Base-by-base conservation (phyloP, 1,140 invertebrate species). In the Hyles euphorbiae region DNA sequence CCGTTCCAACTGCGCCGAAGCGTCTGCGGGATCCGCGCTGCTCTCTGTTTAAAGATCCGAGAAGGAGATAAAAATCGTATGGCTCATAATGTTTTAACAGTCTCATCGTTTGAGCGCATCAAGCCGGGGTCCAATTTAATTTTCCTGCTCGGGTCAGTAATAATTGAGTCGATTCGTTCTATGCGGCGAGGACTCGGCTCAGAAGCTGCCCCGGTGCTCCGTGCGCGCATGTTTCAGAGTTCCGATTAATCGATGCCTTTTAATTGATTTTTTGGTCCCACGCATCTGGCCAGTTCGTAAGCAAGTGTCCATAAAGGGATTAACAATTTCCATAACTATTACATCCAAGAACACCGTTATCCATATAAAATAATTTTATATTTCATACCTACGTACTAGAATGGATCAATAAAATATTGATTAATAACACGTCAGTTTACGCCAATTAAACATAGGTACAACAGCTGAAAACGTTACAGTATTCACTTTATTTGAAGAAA, bases 81-180 rank as follows among this genome's bases (percentile, higher is more conserved):
- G 70, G 80, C 74, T 80, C 81, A 78, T 87, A 87, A 87, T 81
- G 77, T 88, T 87, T 85, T 83, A 88, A 88, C 78, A 77, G 80
- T 78, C 73, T 71, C 72, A 73, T 76, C 78, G 70, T 82, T 77
- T 76, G 76, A 78, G 67, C 66, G 77, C 76, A 71, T 69, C 76
- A 65, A 66, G 74, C 76, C 75, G 79, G 76, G 71, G 72, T 75
- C 77, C 76, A 80, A 85, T 83, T 83, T 87, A 81, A 84, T 86
- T 84, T 82, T 80, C 72, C 73, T 74, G 63, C 73, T 72, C 68
- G 66, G 73, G 73, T 76, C 67, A 70, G 70, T 78, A 74, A 78
- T 87, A 83, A 83, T 87, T 85, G 77, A 70, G 62, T 75, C 68
- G 76, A 85, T 85, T 81, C 77, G 80, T 84, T 85, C 78, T 84